phyloP scores from a whole-genome alignment of 2,113 vertebrate genomes.

The Trachemys scripta region DNA sequence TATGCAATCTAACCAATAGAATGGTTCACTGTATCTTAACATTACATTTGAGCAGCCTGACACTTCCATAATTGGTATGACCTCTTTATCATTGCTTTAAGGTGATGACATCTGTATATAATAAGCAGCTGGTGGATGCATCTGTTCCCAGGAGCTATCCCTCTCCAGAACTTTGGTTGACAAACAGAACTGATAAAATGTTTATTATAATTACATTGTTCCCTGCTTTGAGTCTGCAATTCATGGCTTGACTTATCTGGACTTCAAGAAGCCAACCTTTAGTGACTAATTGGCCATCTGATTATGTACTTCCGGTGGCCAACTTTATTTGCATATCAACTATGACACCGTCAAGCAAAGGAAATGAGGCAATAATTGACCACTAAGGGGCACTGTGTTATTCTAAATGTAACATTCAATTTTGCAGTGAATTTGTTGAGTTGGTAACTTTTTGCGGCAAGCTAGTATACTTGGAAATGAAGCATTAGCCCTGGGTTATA shows the following conservation, averaged over 20 bases:
- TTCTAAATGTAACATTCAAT: neutral
- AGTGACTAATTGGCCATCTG: neutral
- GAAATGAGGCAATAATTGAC: neutral
- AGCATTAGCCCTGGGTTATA: neutral
- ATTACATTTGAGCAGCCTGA: neutral
- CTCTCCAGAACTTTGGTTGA: constrained; percentile 4
- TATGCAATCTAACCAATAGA: fast-evolving
- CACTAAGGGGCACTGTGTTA: neutral
- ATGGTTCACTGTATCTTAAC: fast-evolving
- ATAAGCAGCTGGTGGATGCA: constrained; percentile 40
- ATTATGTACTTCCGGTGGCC: neutral
- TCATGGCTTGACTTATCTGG: neutral
- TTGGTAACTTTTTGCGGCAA: neutral
- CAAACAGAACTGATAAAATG: constrained; percentile 43
- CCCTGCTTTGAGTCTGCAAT: neutral
- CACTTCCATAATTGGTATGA: neutral
- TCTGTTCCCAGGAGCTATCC: constrained; percentile 12
- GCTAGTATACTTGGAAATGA: neutral
- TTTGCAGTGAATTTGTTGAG: fast-evolving
- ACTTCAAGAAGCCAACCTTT: neutral
- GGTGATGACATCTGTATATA: constrained; percentile 1
- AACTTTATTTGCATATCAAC: neutral
- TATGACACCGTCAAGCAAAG: neutral
- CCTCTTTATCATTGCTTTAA: neutral
- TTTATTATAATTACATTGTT: constrained; percentile 50